Evolutionary conservation across 2,113 vertebrate genomes (phyloP), one percentile per base, ranked within the genome.

Genomic region (Brachypteracias leptosomus): DNA sequence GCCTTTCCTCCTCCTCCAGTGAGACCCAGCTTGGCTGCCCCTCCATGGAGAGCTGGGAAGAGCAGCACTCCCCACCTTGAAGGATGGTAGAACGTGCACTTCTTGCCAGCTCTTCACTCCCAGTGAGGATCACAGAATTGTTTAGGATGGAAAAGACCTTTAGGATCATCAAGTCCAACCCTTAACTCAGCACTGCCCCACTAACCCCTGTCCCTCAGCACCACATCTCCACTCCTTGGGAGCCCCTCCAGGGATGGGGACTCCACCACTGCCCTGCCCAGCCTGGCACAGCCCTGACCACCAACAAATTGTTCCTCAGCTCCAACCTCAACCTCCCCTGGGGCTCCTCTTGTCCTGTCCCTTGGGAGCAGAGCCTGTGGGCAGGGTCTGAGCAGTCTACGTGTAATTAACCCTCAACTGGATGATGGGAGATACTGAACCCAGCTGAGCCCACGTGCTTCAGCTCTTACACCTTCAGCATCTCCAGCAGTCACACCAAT

Each of bases 21-120:
- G 0, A 29, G 52, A 36, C 16, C 25, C 1, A 5, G 40, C 16
- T 24, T 0, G 0, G 16, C 44, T 44, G 10, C n/a, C 46, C 38
- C 36, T 7, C 17, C 0, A 2, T 11, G 17, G 6, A n/a, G 33
- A 13, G 46, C 3, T 35, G 49, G 5, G 40, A 13, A 7, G 58
- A 26, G 63, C 67, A 51, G 35, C 5, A 3, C 42, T n/a, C n/a
- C n/a, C n/a, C n/a, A n/a, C n/a, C n/a, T n/a, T n/a, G n/a, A n/a
- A n/a, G n/a, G n/a, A n/a, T n/a, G n/a, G n/a, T n/a, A n/a, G n/a
- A n/a, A n/a, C n/a, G n/a, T n/a, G n/a, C n/a, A n/a, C n/a, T n/a
- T n/a, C n/a, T n/a, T n/a, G n/a, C n/a, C 75, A 68, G 36, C 61
- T 14, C 18, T 7, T n/a, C n/a, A 7, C 12, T 38, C 62, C 22